These are phyloP conservation scores for Epistrophella euchroma DNA, from an alignment of 2,888 invertebrate genomes.

Conservation along the genomic window DNA sequence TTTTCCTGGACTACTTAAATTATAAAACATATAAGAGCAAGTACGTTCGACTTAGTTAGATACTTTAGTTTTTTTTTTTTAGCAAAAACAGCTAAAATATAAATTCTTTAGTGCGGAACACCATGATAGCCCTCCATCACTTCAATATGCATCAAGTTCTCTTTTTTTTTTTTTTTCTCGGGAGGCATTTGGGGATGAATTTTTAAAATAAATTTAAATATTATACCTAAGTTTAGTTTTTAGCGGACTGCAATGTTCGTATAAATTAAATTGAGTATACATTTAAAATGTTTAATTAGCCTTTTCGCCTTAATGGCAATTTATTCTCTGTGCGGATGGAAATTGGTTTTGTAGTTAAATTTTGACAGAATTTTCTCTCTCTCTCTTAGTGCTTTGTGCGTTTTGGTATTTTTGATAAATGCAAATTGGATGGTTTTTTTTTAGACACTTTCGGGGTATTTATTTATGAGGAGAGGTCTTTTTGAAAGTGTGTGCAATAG, in stretches of 20 bases:
- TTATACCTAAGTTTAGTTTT: conserved; percentile 24
- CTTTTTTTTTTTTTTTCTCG: neutral
- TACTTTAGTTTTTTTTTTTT: neutral
- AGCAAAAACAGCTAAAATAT: conserved; percentile 2
- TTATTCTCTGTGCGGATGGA: conserved; percentile 43
- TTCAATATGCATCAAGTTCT: neutral
- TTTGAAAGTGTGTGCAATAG: conserved; percentile 15
- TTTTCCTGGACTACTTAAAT: too few relatives aligned
- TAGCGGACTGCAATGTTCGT: conserved; percentile 19
- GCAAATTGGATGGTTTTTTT: conserved; percentile 60
- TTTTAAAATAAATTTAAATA: conserved; percentile 12
- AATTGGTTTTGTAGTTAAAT: conserved; percentile 44
- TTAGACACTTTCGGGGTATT: neutral
- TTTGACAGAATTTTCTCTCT: conserved; percentile 33
- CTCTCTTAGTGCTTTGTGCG: neutral
- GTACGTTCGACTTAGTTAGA: neutral
- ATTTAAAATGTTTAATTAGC: conserved; percentile 69
- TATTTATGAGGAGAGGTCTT: neutral
- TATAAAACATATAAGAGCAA: neutral
- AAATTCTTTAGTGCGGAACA: conserved; percentile 35
- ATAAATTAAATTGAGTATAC: conserved; percentile 52
- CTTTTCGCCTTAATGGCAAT: conserved; percentile 68
- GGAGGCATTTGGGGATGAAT: conserved; percentile 31
- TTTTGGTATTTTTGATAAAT: conserved; percentile 46
- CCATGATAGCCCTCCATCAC: neutral